phyloP scores from a whole-genome alignment of 2,113 vertebrate genomes.

The Rhadina sibilatrix region DNA sequence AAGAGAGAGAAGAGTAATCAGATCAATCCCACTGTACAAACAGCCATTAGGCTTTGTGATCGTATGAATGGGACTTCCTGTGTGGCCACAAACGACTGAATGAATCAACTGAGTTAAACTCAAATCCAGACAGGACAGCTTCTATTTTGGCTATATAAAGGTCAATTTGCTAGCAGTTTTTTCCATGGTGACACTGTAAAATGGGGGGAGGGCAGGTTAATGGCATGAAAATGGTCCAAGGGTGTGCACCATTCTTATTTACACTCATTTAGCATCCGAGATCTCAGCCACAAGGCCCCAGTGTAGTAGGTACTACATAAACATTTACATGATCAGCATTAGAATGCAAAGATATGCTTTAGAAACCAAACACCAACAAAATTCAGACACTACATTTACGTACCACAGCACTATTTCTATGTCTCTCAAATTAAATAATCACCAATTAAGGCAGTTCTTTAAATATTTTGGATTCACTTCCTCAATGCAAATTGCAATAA shows the following conservation, averaged over 20 bases:
- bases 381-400: not conserved
- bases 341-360: not conserved
- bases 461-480: not conserved
- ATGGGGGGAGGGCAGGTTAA: not conserved
- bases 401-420: not conserved
- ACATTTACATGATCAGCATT: not conserved
- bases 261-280: not conserved
- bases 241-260: not conserved
- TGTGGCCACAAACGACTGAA: conserved; percentile 21
- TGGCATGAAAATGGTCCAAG: not conserved
- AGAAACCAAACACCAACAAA: not conserved
- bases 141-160: conserved; percentile 1
- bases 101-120: conserved; percentile 20
- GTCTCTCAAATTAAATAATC: not conserved
- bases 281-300: not conserved
- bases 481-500: not conserved
- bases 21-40: conserved; percentile 56
- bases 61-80: not conserved
- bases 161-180: conserved; percentile 14
- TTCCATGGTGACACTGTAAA: not conserved
- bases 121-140: not conserved
- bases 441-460: not conserved
- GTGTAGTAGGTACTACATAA: not conserved
- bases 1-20: conserved; percentile 54
- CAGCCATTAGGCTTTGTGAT: conserved; percentile 47